Conservation (phyloP, 1,140 invertebrate genomes). For the Homarus americanus region DNA sequence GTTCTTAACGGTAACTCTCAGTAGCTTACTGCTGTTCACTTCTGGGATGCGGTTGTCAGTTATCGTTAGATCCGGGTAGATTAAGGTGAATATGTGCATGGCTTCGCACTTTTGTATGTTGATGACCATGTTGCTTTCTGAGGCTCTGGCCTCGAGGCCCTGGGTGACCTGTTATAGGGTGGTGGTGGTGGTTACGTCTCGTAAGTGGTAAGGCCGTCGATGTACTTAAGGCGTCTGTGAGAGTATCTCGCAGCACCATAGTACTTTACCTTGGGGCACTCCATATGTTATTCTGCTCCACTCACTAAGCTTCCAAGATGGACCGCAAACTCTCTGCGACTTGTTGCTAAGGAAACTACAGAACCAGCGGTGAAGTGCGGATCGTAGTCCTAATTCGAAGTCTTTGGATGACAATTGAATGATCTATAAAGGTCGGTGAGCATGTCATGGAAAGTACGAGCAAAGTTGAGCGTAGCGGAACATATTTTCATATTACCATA, state of each 20-base stretch:
- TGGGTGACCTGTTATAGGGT: slow-evolving; percentile 1
- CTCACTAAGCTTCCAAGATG: not conserved
- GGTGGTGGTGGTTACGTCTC: not conserved
- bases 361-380: not conserved
- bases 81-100: not conserved
- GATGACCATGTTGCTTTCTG: not conserved
- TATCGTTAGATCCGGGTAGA: not conserved
- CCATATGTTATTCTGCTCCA: not conserved
- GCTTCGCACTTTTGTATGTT: slow-evolving; percentile 1
- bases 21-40: slow-evolving; percentile 7
- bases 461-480: not conserved
- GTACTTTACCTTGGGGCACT: not conserved
- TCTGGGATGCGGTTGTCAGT: not conserved
- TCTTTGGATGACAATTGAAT: not conserved
- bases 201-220: not conserved
- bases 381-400: not conserved
- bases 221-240: not conserved
- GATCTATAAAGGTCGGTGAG: not conserved
- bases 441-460: not conserved
- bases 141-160: not conserved
- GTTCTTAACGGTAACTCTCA: not conserved
- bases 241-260: not conserved
- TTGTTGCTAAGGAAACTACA: not conserved
- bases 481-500: not conserved
- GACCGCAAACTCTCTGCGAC: not conserved